Evolutionary conservation across 2,113 vertebrate genomes (phyloP), one percentile per base, ranked within the genome.

Genomic region (Egretta garzetta): DNA sequence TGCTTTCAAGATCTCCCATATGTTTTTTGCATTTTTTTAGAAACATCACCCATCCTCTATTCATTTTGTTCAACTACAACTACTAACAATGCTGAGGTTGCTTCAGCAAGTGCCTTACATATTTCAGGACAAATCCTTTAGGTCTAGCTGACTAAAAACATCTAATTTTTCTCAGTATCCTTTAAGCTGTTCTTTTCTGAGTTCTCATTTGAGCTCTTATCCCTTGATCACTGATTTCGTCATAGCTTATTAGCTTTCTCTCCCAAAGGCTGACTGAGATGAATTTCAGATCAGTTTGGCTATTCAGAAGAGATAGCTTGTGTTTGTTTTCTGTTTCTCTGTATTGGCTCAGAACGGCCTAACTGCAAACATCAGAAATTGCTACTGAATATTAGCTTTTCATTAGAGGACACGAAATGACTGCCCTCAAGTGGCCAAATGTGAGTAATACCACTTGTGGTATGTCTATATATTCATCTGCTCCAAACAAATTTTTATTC

Each of bases 391-490:
- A 8, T 4, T 21, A 14, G 15, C 27, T 9, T 82, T 86, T 87
- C 50, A 33, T 50, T 81, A 41, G 59, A 33, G 77, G 47, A 86
- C 63, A 79, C 55, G 92, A 59, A 91, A 83, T 76, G 56, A 50
- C 90, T 97, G 97, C 95, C 96, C 93, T 96, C 97, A 91, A 24
- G 96, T 88, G 97, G 97, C 71, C 52, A 94, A 73, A 43, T 16
- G 4, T 1, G 2, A 67, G 33, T 58, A 58, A 28, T 74, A 55
- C 55, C 45, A 21, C 28, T 73, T 41, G 21, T 52, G 10, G 1
- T 37, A 3, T 4, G 2, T 23, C 23, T 17, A 0, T 49, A 0
- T 6, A 4, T 32, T 37, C 20, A 14, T 37, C 67, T 39, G 23
- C 45, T 83, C 63, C 39, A 8, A 55, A 55, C 8, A 50, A 26